Base-by-base conservation (phyloP, 2,888 invertebrate species). In the Bhutanitis thaidina region DNA sequence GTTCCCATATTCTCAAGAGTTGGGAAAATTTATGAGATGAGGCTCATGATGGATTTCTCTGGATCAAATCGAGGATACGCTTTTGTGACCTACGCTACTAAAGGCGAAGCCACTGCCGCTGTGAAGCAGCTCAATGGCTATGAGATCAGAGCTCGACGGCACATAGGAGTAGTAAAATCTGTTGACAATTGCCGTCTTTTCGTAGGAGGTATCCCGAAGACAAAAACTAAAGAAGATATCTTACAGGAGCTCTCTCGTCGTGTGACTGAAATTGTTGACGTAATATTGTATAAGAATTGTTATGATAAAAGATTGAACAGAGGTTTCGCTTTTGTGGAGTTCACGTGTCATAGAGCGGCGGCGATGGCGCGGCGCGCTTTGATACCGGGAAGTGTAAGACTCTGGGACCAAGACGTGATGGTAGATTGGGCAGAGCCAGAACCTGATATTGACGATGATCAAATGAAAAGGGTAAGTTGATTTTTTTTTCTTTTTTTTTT, bases 401-500 rank as follows among this genome's bases (percentile, higher is more conserved):
- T 95, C 30, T 94, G 94, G 93, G 90, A 93, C 64, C 86, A 90
- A 15, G 91, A 93, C 35, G 90, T 96, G 37, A 91, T 91, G 53
- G 94, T 96, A 0, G 96, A 97, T 73, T 97, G 97, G 97, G 96
- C 97, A 0, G 94, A 95, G 67, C 96, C 96, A 0, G 93, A 96
- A 67, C 93, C 88, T 0, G 90, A 94, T 37, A 91, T 96, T 0
- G 94, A 94, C 62, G 94, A 93, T 14, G 92, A 86, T 8, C 85
- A 93, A 29, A 95, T 96, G 95, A 77, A 79, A 50, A 88, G 80
- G 75, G 93, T 93, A 77, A 78, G 81, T 50, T 52, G 60, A 53
- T 43, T 54, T 39, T 36, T 39, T 39, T 50, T 52, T 1, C 12
- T 34, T 20, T 3, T 35, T 12, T 30, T 0, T 1, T n/a, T 14